phyloP scores from a whole-genome alignment of 2,888 invertebrate genomes.

The Papilio elwesi region DNA sequence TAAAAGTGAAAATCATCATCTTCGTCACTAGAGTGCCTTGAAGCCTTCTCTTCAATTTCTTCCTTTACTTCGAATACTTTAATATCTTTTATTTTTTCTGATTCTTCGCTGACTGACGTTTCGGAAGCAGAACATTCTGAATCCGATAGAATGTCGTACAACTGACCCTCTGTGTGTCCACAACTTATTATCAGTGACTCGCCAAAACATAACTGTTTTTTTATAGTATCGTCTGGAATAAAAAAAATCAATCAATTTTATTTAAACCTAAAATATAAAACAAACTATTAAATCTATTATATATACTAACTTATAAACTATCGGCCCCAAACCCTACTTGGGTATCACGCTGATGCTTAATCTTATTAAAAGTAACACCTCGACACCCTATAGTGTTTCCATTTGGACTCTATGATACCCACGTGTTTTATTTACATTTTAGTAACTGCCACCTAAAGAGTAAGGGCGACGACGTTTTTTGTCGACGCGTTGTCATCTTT shows the following conservation, averaged over 20 bases:
- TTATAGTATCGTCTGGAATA: constrained; percentile 76
- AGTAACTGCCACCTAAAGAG: no score
- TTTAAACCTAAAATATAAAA: no score
- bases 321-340: no score
- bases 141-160: constrained; percentile 64
- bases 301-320: no score
- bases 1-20: constrained; percentile 73
- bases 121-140: constrained; percentile 74
- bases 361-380: no score
- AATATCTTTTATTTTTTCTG: constrained; percentile 56
- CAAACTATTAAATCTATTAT: no score
- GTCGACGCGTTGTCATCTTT: no score
- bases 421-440: neutral
- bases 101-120: constrained; percentile 53
- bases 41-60: constrained; percentile 54
- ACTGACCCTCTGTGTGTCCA: constrained; percentile 67
- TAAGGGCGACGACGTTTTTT: no score
- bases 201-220: constrained; percentile 79
- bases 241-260: neutral
- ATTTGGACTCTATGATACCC: neutral
- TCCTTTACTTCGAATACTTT: constrained; percentile 47
- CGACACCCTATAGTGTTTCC: neutral
- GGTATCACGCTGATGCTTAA: no score
- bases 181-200: constrained; percentile 83
- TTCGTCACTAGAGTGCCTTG: constrained; percentile 51